Evolutionary conservation across 2,797 vertebrate genomes (phyloP).

Genomic region (Muscicapa comitata): DNA sequence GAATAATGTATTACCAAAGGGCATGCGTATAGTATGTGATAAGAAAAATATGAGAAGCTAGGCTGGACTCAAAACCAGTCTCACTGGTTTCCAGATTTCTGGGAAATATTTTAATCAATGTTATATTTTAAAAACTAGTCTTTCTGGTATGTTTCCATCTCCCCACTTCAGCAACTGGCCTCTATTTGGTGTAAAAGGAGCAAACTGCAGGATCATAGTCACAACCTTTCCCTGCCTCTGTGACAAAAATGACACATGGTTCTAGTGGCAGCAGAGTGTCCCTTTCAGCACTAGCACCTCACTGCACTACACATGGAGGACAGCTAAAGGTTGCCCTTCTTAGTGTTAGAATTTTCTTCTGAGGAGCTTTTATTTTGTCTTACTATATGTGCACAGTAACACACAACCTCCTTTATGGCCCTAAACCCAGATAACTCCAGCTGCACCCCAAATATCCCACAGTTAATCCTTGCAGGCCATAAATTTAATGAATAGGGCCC

Average conservation of each 20-base stretch:
- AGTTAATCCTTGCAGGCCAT: not conserved
- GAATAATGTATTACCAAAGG: not conserved
- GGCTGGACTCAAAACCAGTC: not conserved
- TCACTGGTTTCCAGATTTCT: not conserved
- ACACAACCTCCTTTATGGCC: not conserved
- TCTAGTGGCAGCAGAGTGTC: not conserved
- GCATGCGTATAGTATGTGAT: not conserved
- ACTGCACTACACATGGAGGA: not conserved
- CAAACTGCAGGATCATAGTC: not conserved
- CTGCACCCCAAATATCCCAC: not conserved
- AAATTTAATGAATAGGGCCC: not conserved
- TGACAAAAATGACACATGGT: not conserved
- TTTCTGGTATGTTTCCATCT: not conserved
- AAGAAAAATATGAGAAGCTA: not conserved
- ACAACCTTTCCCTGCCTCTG: not conserved
- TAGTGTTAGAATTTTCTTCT: not conserved
- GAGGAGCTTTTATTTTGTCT: not conserved
- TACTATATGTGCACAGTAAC: not conserved
- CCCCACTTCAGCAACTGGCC: not conserved
- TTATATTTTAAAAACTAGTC: not conserved
- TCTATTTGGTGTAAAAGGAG: not conserved
- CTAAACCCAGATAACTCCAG: not conserved
- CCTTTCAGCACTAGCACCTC: not conserved
- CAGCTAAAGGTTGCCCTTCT: not conserved
- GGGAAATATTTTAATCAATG: not conserved